Percentiles rank a stretch among this genome's conserved stretches.
These are phyloP conservation scores for Manis javanica DNA, from an alignment of 2,797 vertebrate genomes.

Conservation along the genomic window DNA sequence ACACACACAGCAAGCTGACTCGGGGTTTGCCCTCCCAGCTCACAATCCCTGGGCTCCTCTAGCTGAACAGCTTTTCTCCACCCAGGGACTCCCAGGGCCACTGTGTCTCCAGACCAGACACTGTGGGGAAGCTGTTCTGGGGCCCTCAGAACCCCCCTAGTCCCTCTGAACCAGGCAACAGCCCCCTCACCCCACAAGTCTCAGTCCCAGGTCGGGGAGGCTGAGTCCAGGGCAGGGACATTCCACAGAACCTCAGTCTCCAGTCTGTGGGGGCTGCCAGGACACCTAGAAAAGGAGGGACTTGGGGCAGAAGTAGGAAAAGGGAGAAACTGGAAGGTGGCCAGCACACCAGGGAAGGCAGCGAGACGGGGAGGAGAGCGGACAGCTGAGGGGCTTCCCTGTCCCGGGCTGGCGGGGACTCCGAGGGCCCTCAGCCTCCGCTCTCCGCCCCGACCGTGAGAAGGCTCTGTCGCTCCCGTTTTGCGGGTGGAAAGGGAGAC, in stretches of 20 bases:
- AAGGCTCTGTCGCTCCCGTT: background rate
- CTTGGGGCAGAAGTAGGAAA: conserved; percentile 22
- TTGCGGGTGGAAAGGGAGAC: conserved; percentile 34
- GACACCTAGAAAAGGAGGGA: background rate
- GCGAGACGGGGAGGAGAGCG: background rate
- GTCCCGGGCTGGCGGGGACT: background rate
- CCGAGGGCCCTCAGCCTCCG: background rate
- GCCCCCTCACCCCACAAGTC: background rate
- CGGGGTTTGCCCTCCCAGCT: background rate
- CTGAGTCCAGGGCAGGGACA: background rate
- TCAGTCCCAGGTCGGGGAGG: background rate
- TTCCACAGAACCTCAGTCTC: background rate
- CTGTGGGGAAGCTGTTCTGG: background rate
- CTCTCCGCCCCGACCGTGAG: background rate
- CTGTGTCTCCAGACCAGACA: background rate
- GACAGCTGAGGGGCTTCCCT: background rate
- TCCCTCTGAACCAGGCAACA: background rate
- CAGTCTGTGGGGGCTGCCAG: background rate
- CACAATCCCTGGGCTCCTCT: background rate
- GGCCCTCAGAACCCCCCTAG: background rate
- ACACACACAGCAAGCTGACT: background rate
- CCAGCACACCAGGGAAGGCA: background rate
- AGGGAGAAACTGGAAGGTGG: background rate
- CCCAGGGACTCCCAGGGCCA: background rate
- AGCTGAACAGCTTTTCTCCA: background rate